Conservation (phyloP, 2,113 vertebrate species). For the Platanista minor region DNA sequence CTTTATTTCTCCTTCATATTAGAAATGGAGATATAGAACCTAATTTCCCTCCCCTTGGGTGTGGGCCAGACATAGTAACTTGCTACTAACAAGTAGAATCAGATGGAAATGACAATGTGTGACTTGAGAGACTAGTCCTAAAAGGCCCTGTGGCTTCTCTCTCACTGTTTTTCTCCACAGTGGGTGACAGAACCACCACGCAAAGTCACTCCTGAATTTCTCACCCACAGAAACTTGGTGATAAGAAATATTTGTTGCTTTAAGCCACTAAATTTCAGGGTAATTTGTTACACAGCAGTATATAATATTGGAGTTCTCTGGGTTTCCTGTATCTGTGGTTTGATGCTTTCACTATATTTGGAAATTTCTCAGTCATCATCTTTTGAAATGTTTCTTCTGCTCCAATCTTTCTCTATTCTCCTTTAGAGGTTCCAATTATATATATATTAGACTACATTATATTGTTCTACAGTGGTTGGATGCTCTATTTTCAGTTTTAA, state of each 20-base stretch:
- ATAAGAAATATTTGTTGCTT: not conserved
- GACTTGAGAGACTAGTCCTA: not conserved
- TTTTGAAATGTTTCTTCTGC: not conserved
- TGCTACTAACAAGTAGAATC: not conserved
- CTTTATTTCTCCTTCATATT: not conserved
- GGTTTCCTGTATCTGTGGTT: not conserved
- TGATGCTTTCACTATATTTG: not conserved
- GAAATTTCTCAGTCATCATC: not conserved
- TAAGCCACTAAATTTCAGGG: not conserved
- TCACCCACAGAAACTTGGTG: not conserved
- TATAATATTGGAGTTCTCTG: not conserved
- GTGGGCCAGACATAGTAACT: not conserved
- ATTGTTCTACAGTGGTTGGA: not conserved
- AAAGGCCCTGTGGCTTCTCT: not conserved
- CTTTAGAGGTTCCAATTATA: not conserved
- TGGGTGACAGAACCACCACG: not conserved
- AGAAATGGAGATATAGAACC: not conserved
- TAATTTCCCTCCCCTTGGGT: not conserved
- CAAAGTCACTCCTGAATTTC: slow-evolving; percentile 1
- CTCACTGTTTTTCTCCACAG: not conserved
- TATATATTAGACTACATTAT: not conserved
- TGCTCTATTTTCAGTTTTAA: not conserved
- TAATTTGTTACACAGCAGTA: not conserved
- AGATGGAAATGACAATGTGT: not conserved
- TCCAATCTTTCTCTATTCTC: not conserved